Evolutionary conservation across 2,888 invertebrate species (phyloP).

Genomic region (Pammene fasciana): DNA sequence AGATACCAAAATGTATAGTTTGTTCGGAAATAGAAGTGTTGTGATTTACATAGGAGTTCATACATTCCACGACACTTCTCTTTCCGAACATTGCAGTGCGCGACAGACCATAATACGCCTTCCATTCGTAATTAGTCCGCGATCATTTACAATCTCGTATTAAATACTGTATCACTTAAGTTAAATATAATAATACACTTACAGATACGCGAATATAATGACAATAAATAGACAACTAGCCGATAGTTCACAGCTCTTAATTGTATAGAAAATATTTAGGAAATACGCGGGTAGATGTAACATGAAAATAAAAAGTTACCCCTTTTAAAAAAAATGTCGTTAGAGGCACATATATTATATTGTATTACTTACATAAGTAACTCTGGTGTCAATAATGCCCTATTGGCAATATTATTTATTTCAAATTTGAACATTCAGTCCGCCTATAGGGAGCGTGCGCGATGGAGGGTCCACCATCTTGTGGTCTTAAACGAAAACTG

Average conservation of each 20-base stretch:
- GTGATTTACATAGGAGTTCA: too few species aligned
- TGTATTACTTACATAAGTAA: neutral
- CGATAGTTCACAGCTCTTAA: slow-evolving; percentile 38
- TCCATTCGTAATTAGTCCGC: neutral
- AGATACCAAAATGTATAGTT: too few species aligned
- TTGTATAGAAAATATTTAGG: slow-evolving; percentile 21
- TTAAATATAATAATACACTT: slow-evolving; percentile 29
- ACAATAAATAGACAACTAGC: slow-evolving; percentile 39
- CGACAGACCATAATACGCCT: too few species aligned
- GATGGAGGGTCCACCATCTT: too few species aligned
- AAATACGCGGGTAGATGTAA: slow-evolving; percentile 18
- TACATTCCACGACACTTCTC: too few species aligned
- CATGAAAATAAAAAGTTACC: neutral
- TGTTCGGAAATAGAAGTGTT: too few species aligned
- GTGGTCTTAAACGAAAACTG: too few species aligned
- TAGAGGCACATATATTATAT: too few species aligned
- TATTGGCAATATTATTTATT: slow-evolving; percentile 4
- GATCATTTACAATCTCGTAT: slow-evolving; percentile 16
- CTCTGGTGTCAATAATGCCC: neutral
- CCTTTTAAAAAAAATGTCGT: neutral
- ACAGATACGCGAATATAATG: slow-evolving; percentile 20
- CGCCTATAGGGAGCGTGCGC: too few species aligned
- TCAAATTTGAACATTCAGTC: too few species aligned
- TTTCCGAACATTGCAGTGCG: too few species aligned
- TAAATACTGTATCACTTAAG: slow-evolving; percentile 36